These are phyloP conservation scores for Lycopodina hypogea DNA, from an alignment of 37 sponge, comb jelly and placozoan genomes.

Conservation along the genomic window DNA sequence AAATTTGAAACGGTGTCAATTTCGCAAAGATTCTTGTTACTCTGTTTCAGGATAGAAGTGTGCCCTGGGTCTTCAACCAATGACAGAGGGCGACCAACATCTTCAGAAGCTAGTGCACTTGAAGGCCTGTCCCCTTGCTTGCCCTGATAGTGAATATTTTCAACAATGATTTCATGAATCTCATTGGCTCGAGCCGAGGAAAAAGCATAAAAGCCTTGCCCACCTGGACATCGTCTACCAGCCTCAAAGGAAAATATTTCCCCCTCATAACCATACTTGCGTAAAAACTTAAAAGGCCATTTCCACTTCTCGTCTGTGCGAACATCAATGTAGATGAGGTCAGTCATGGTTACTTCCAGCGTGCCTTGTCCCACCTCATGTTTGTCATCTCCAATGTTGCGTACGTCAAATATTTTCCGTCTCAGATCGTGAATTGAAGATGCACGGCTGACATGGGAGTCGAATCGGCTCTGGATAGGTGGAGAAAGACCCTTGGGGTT, in stretches of 20 bases:
- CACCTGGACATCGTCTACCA: constrained; percentile 73
- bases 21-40: too few relatives aligned
- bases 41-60: too few relatives aligned
- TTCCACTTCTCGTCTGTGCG: constrained; percentile 39
- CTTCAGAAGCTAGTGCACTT: too few relatives aligned
- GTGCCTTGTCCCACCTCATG: constrained; percentile 35
- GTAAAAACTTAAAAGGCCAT: constrained; percentile 78
- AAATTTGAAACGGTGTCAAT: too few relatives aligned
- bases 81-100: too few relatives aligned
- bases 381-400: constrained; percentile 51
- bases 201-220: constrained; percentile 79
- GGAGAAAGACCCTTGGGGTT: not conserved
- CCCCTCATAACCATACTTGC: constrained; percentile 77
- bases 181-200: constrained; percentile 45
- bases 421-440: constrained; percentile 11
- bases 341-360: constrained; percentile 52
- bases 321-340: constrained; percentile 46
- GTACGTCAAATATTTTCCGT: constrained; percentile 44
- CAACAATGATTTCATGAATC: constrained; percentile 14
- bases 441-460: constrained; percentile 9
- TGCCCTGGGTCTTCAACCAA: too few relatives aligned
- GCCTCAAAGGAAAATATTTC: constrained; percentile 85
- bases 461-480: not conserved
- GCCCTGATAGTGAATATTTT: not conserved
- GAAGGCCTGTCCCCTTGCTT: too few relatives aligned